Evolutionary conservation across 2,113 vertebrate species (phyloP).

Genomic region (Lates calcarifer): DNA sequence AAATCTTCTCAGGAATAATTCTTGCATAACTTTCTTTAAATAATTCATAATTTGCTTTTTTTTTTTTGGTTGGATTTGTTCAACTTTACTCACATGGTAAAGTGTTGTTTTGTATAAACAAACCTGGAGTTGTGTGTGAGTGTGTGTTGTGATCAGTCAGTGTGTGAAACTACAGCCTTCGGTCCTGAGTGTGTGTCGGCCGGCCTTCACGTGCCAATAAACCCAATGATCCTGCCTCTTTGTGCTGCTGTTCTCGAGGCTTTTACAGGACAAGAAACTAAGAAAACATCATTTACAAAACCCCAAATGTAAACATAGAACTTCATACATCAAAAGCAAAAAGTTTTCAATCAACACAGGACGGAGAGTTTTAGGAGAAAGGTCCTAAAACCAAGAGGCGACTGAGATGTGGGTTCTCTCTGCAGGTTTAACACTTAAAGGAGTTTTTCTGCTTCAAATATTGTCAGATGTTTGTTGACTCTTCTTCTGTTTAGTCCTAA

Average conservation of each 20-base stretch:
- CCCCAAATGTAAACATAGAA: constrained; percentile 70
- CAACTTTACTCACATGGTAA: constrained; percentile 44
- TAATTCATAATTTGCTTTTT: constrained; percentile 3
- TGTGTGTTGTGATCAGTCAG: constrained; percentile 35
- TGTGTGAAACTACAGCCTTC: constrained; percentile 48
- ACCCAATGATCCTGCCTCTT: not conserved
- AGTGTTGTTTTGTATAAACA: constrained; percentile 38
- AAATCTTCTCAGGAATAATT: constrained; percentile 8
- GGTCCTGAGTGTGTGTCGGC: constrained; percentile 45
- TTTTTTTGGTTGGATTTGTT: constrained; percentile 34
- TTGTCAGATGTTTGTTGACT: no score
- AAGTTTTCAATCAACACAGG: constrained; percentile 29
- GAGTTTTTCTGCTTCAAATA: not conserved
- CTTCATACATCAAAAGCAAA: constrained; percentile 44
- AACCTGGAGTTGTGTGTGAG: not conserved
- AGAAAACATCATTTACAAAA: constrained; percentile 48
- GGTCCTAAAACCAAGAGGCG: not conserved
- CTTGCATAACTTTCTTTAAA: constrained; percentile 1
- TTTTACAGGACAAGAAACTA: constrained; percentile 32
- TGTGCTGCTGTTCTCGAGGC: not conserved
- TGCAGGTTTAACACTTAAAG: no score
- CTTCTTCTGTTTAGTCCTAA: no score
- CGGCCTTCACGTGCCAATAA: constrained; percentile 30
- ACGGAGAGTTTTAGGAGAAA: not conserved
- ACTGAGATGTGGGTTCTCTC: not conserved